Evolutionary conservation across 2,888 invertebrate genomes (phyloP).

Genomic region (Leptinotarsa peninsularis): DNA sequence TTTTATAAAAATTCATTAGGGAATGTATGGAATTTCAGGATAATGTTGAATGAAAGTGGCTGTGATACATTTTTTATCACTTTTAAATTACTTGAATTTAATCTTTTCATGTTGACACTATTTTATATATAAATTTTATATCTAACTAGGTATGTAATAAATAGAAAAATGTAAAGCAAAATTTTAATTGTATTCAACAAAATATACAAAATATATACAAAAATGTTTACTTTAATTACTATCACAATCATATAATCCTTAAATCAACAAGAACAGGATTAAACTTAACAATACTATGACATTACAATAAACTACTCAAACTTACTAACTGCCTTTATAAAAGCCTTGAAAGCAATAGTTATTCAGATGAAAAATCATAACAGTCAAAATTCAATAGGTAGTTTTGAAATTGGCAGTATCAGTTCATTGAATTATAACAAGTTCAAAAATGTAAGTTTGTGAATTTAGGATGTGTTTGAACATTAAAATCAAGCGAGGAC

Average conservation of each 20-base stretch:
- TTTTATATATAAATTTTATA: neutral
- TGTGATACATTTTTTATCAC: neutral
- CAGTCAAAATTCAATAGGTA: neutral
- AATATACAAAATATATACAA: slow-evolving; percentile 42
- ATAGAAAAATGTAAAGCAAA: neutral
- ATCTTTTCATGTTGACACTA: neutral
- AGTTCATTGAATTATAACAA: too few relatives aligned
- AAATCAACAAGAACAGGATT: slow-evolving; percentile 7
- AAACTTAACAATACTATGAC: slow-evolving; percentile 6
- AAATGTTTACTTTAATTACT: slow-evolving; percentile 30
- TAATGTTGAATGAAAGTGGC: too few relatives aligned
- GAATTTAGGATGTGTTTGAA: too few relatives aligned
- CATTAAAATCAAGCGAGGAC: too few relatives aligned
- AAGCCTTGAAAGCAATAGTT: neutral
- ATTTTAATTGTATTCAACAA: slow-evolving; percentile 33
- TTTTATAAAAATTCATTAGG: too few relatives aligned
- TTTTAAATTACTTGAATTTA: neutral
- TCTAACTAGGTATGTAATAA: neutral
- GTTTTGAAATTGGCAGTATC: too few relatives aligned
- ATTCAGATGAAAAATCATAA: neutral
- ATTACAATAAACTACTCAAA: neutral
- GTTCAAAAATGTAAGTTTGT: too few relatives aligned
- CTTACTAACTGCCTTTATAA: neutral
- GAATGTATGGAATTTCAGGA: too few relatives aligned
- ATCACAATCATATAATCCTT: slow-evolving; percentile 34